Percentiles rank a stretch among this genome's conserved stretches.
phyloP scores from a whole-genome alignment of 2,888 invertebrate genomes.

The Frankliniella fusca region DNA sequence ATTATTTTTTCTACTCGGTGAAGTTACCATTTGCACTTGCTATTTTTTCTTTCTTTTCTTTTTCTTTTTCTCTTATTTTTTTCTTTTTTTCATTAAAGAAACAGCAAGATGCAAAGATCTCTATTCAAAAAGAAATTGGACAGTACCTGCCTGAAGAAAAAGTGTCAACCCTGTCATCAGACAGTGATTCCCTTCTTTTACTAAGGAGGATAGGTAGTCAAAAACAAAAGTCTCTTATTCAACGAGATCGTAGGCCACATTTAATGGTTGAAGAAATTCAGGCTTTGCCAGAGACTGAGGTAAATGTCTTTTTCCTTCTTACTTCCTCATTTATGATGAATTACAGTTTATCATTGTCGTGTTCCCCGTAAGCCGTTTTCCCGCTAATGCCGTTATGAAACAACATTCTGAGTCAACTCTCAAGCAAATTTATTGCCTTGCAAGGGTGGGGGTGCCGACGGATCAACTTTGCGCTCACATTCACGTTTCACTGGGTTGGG shows the following conservation, averaged over 20 bases:
- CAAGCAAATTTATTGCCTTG: constrained; percentile 8
- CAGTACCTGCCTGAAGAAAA: constrained; percentile 81
- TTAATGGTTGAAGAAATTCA: constrained; percentile 76
- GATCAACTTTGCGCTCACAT: too few species aligned
- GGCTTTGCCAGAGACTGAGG: constrained; percentile 49
- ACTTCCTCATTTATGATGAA: neutral
- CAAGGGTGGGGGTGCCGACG: too few species aligned
- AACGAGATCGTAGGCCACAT: constrained; percentile 77
- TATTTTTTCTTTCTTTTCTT: constrained; percentile 30
- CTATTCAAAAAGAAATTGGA: constrained; percentile 59
- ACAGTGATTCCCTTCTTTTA: constrained; percentile 68
- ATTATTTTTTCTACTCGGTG: constrained; percentile 30
- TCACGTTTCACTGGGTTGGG: too few species aligned
- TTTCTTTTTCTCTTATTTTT: constrained; percentile 30
- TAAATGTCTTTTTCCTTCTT: neutral
- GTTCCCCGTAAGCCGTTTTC: too few species aligned
- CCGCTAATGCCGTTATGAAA: too few species aligned
- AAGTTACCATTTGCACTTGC: neutral
- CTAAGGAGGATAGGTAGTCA: constrained; percentile 74
- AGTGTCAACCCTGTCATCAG: constrained; percentile 69
- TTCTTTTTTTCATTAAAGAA: constrained; percentile 47
- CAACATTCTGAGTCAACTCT: too few species aligned
- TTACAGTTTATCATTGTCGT: too few species aligned
- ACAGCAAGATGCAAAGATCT: constrained; percentile 62
- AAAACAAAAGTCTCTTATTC: constrained; percentile 68